A percentile compares a stretch with the other conserved stretches of the same genome.
Evolutionary conservation across 1,140 invertebrate genomes (phyloP).

Genomic region (Drosophila dunni): DNA sequence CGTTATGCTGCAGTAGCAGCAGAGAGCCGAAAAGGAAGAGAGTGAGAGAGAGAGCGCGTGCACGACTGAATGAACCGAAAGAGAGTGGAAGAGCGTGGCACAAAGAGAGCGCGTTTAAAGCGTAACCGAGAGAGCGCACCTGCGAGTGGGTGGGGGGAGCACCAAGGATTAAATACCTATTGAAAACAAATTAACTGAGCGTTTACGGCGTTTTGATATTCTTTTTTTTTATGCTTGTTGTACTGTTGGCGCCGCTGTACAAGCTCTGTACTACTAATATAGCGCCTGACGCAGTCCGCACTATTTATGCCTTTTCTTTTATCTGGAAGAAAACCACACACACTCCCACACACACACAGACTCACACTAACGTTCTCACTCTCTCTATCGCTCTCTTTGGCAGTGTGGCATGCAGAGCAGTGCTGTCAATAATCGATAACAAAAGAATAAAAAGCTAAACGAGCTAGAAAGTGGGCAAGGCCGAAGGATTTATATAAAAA

Average conservation of each 20-base stretch:
- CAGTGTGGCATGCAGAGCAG: background rate
- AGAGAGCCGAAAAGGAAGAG: background rate
- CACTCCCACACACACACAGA: conserved; percentile 3
- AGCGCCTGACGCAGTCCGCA: conserved; percentile 36
- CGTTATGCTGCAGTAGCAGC: conserved; percentile 11
- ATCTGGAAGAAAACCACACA: conserved; percentile 43
- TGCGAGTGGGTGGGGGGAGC: conserved; percentile 14
- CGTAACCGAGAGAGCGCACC: conserved; percentile 12
- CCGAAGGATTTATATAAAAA: too few relatives aligned
- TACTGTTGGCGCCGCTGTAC: conserved; percentile 46
- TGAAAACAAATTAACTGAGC: background rate
- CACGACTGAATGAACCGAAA: background rate
- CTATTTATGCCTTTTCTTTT: conserved; percentile 79
- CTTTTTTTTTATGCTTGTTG: background rate
- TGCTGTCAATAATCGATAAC: too few relatives aligned
- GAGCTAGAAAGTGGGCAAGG: too few relatives aligned
- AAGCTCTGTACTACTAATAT: conserved; percentile 57
- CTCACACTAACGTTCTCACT: background rate
- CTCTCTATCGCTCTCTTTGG: conserved; percentile 3
- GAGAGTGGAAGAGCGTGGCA: background rate
- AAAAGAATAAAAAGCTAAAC: too few relatives aligned
- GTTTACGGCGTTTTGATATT: background rate
- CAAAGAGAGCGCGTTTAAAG: background rate
- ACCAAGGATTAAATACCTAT: conserved; percentile 26
- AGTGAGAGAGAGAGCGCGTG: conserved; percentile 20